phyloP scores from a whole-genome alignment of 2,113 vertebrate genomes.

The Nothobranchius furzeri region DNA sequence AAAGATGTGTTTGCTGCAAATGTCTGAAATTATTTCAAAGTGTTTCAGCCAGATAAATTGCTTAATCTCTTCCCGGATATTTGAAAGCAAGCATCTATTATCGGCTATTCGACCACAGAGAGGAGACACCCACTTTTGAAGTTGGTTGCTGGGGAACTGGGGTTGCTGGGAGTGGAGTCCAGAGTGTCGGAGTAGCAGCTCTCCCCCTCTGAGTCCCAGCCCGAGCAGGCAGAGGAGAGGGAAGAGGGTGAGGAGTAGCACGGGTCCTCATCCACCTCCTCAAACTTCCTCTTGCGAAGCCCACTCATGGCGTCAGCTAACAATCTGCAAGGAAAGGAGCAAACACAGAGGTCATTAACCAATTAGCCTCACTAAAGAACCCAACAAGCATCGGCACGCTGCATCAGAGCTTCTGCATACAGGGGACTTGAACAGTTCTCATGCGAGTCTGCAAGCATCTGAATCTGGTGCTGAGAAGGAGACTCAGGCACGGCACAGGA shows the following conservation, averaged over 20 bases:
- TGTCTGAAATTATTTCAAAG: slow-evolving; percentile 66
- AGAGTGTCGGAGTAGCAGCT: slow-evolving; percentile 81
- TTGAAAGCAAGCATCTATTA: slow-evolving; percentile 25
- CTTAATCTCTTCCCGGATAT: slow-evolving; percentile 49
- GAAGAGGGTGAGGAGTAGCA: slow-evolving; percentile 89
- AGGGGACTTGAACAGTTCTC: slow-evolving; percentile 13
- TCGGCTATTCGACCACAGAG: slow-evolving; percentile 8
- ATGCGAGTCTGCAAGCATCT: slow-evolving; percentile 37
- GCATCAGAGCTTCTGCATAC: background rate
- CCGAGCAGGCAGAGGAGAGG: slow-evolving; percentile 84
- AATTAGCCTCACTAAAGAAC: background rate
- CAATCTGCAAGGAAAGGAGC: slow-evolving; percentile 68
- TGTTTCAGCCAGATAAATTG: slow-evolving; percentile 63
- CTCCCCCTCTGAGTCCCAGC: slow-evolving; percentile 90
- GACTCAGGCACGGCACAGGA: slow-evolving; percentile 63
- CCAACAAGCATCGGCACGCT: background rate
- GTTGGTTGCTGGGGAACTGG: slow-evolving; percentile 73
- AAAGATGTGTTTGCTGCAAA: slow-evolving; percentile 62
- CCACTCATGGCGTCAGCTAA: slow-evolving; percentile 86
- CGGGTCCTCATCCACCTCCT: slow-evolving; percentile 90
- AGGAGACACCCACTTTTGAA: slow-evolving; percentile 86
- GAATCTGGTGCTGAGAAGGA: slow-evolving; percentile 34
- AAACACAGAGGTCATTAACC: slow-evolving; percentile 30
- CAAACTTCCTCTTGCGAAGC: slow-evolving; percentile 92
- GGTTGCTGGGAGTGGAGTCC: slow-evolving; percentile 79